Base-by-base conservation (phyloP, 2,113 vertebrate genomes). In the Rhabdornis inornatus region DNA sequence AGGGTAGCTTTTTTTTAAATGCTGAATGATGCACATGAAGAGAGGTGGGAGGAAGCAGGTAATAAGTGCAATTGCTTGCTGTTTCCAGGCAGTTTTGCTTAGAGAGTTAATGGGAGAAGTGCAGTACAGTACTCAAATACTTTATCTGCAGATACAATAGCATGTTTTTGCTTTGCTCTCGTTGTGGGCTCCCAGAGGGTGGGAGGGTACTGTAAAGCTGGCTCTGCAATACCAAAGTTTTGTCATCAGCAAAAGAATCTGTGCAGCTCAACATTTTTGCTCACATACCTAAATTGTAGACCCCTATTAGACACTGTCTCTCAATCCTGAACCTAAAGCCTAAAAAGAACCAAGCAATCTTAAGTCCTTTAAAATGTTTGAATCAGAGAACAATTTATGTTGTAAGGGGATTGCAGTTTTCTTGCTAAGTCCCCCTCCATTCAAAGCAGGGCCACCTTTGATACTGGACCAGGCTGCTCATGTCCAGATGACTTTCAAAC, bases 151-250 rank as follows among this genome's bases (percentile, higher is more conserved):
- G 57, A 87, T 76, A 84, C 87, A 96, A 92, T 71, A 74, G 85
- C 53, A 89, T 93, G n/a, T 72, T 94, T 96, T 94, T 80, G 59
- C 63, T 80, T 89, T 94, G 69, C 60, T 56, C 56, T 92, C 2
- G 0, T 42, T 92, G 89, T 92, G 74, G 74, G 76, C 57, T 91
- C n/a, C 39, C 55, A 44, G 47, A 81, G 64, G 56, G 92, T 87
- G 77, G 95, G 87, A 94, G 83, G 86, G 33, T 52, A 39, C 30
- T 80, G 55, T 89, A 78, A 55, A 89, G 76, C 81, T 87, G 80
- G 40, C 57, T 89, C 53, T 84, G 66, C 69, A 92, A 75, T 44
- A 45, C 6, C 40, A 28, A 82, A 71, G 37, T 40, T 86, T 79
- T 82, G 61, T 61, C 61, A 71, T 78, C 52, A 60, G 61, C 44